Percentiles rank a stretch among this genome's conserved stretches.
Conservation (phyloP, 1,140 invertebrate genomes). For the Drosophila parvula region DNA sequence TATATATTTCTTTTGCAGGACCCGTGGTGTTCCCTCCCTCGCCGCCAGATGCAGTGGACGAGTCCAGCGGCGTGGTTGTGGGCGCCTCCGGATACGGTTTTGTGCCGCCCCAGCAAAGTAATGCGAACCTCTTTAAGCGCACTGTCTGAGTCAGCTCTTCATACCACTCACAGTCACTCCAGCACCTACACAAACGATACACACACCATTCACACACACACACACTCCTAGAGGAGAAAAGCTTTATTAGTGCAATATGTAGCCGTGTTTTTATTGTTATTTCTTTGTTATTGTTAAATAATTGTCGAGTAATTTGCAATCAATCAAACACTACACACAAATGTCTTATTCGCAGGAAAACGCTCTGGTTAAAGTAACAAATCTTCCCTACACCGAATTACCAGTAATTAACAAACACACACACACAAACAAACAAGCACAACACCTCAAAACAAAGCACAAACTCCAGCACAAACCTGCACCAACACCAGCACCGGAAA, state of each 20-base stretch:
- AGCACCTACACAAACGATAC: conserved; percentile 14
- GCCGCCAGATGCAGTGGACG: conserved; percentile 78
- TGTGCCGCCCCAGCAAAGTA: conserved; percentile 83
- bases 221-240: conserved; percentile 53
- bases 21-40: conserved; percentile 83
- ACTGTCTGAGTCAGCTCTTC: conserved; percentile 48
- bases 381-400: conserved; percentile 38
- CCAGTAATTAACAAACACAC: conserved; percentile 46
- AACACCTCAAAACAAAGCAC: conserved; percentile 28
- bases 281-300: conserved; percentile 51
- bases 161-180: conserved; percentile 25
- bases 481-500: conserved; percentile 60
- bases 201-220: conserved; percentile 21
- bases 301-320: conserved; percentile 66
- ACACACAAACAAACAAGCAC: conserved; percentile 23
- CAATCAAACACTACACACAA: conserved; percentile 31
- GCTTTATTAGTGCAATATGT: conserved; percentile 81
- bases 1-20: conserved; percentile 47
- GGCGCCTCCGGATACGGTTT: conserved; percentile 84
- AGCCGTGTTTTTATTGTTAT: conserved; percentile 50
- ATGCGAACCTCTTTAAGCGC: conserved; percentile 70
- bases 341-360: conserved; percentile 74
- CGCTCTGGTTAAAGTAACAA: conserved; percentile 70
- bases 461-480: conserved; percentile 35
- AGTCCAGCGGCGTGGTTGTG: conserved; percentile 82